Evolutionary conservation across 2,888 invertebrate species (phyloP), one percentile per base, ranked within the genome.

Genomic region (Arge pagana): DNA sequence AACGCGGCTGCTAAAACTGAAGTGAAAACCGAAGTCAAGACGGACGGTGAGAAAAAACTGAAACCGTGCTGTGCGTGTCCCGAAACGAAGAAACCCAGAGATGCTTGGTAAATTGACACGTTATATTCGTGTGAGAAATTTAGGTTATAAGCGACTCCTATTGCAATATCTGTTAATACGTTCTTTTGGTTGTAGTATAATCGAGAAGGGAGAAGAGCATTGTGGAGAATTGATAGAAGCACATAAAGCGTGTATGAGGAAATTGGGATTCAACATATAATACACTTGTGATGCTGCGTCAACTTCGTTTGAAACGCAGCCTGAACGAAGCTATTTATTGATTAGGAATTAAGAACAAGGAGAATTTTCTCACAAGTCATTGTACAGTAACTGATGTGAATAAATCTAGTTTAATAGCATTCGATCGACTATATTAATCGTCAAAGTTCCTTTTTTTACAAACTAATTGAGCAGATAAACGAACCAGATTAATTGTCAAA

Each of bases 51-150:
- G 65, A 88, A 89, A 39, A 93, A 93, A 72, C 79, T 93, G 56
- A 97, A 96, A 74, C 90, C 96, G 3, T 97, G 97, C 70, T 97
- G 97, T 81, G 96, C 96, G 3, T 97, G 97, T 77, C 96, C 96
- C 0, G 96, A 97, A 79, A 97, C 96, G 0, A 96, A 94, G 77
- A 85, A 85, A 78, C 87, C 79, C 24, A 81, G 97, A 68, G 97
- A 97, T 81, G 85, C 87, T 59, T 97, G 97, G 96, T 96, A 82
- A 82, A 15, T 26, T 52, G 39, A 48, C 23, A 49, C 33, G 50
- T 55, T 45, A 42, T 43, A 19, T n/a, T n/a, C 45, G 31, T 18
- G 39, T 18, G 21, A 3, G 40, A 50, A 39, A 58, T 36, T 10
- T 42, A 55, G 53, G 55, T 50, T 49, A 52, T 39, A 13, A 7